Evolutionary conservation across 2,888 invertebrate genomes (phyloP), one percentile per base, ranked within the genome.

Genomic region (Abscondita cerata): DNA sequence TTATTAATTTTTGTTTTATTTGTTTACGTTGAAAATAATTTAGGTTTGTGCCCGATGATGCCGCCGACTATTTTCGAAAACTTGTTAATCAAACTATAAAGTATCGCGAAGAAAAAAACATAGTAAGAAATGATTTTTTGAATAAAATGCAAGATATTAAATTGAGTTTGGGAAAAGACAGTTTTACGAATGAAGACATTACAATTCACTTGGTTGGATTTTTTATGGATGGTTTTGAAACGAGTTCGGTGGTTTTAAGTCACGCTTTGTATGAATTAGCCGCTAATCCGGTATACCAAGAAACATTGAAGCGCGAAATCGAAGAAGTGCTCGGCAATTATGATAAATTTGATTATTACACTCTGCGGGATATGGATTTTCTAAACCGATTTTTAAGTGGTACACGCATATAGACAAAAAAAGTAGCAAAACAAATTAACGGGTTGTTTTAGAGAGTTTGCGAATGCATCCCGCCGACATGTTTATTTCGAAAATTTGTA

Each of bases 201-300:
- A 59, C 73, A 0, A 76, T 81, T 0, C 80, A 82, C 36, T 71
- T 77, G 1, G 66, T 81, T 0, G 76, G 82, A 0, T 81, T 82
- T 64, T 82, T 81, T 59, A 44, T 77, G 1, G 84, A 83, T 33
- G 83, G 83, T 1, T 83, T 79, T 64, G 83, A 83, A 67, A 83
- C 83, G 0, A 81, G 81, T n/a, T 80, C 82, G 0, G 73, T 77
- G 0, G 77, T 79, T 0, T 66, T 83, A 38, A 75, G 75, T 36
- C 82, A 78, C 52, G 59, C 77, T 1, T 70, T 78, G 1, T 82
- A 79, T 66, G 75, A 80, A 19, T 65, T 84, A 15, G 82, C 83
- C 0, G 44, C 57, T 2, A 73, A 83, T 68, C 74, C 71, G 0
- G 72, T 80, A 1, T 65, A 81, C 1, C 83, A 84, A 63, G 68